These are phyloP conservation scores for Kuschelorhynchus macadamiae DNA, from an alignment of 2,888 invertebrate genomes.

Conservation along the genomic window DNA sequence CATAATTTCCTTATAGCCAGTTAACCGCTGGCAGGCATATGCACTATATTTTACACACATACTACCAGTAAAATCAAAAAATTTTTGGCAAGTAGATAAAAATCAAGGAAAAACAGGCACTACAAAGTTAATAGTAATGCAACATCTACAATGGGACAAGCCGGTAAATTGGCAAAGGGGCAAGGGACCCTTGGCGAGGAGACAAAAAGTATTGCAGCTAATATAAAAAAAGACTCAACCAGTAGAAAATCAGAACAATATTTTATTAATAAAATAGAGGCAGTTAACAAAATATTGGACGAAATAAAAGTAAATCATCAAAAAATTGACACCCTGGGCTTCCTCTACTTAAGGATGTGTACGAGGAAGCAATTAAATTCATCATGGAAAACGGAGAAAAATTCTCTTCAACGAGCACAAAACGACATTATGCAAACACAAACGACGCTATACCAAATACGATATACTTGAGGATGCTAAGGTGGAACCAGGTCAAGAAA, in stretches of 20 bases:
- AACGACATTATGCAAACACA: not conserved
- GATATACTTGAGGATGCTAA: not conserved
- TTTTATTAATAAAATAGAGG: not conserved
- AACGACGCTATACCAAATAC: not conserved
- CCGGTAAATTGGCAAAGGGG: not conserved
- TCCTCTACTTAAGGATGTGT: not conserved
- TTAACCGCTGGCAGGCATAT: too few relatives aligned
- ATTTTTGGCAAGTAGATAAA: not conserved
- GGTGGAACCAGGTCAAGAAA: not conserved
- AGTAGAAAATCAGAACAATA: too few relatives aligned
- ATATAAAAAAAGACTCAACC: not conserved
- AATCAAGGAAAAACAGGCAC: not conserved
- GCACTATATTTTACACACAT: too few relatives aligned
- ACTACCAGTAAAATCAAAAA: not conserved
- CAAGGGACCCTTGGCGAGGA: not conserved
- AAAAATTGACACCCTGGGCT: not conserved
- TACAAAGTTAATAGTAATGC: too few relatives aligned
- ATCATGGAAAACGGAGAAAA: slow-evolving; percentile 4
- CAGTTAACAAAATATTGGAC: not conserved
- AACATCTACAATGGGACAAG: not conserved
- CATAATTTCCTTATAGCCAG: too few relatives aligned
- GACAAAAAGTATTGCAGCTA: not conserved
- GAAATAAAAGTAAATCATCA: not conserved
- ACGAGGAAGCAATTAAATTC: not conserved
- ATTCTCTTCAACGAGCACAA: not conserved